Conservation (phyloP, 2,797 vertebrate species). For the Loris lydekkerianus region DNA sequence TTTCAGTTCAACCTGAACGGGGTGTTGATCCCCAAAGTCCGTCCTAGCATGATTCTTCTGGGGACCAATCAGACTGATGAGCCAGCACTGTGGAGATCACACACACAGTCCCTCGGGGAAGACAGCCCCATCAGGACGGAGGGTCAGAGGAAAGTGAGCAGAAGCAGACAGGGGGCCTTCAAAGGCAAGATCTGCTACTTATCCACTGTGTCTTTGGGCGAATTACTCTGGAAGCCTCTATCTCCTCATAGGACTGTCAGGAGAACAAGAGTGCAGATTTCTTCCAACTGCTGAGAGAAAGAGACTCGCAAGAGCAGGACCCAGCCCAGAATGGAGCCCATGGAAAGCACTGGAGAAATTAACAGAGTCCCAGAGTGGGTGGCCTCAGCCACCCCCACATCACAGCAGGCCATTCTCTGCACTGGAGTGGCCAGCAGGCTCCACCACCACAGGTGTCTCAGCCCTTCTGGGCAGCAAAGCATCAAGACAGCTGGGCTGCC, state of each 20-base stretch:
- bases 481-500: neutral
- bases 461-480: accelerated
- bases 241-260: neutral
- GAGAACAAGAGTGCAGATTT: neutral
- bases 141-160: neutral
- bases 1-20: neutral
- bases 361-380: neutral
- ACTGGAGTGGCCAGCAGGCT: accelerated
- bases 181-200: neutral
- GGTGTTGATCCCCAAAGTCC: neutral
- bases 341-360: neutral
- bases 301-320: neutral
- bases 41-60: neutral
- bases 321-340: accelerated
- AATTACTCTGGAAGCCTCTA: neutral
- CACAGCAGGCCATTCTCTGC: neutral
- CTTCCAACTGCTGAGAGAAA: neutral
- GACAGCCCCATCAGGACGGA: neutral
- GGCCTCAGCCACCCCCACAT: accelerated
- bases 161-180: neutral
- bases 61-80: neutral
- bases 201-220: neutral
- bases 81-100: accelerated
- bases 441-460: neutral
- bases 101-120: neutral